Percentiles rank a stretch among this genome's conserved stretches.
Conservation (phyloP, 2,888 invertebrate genomes). For the Drosophila planitibia region DNA sequence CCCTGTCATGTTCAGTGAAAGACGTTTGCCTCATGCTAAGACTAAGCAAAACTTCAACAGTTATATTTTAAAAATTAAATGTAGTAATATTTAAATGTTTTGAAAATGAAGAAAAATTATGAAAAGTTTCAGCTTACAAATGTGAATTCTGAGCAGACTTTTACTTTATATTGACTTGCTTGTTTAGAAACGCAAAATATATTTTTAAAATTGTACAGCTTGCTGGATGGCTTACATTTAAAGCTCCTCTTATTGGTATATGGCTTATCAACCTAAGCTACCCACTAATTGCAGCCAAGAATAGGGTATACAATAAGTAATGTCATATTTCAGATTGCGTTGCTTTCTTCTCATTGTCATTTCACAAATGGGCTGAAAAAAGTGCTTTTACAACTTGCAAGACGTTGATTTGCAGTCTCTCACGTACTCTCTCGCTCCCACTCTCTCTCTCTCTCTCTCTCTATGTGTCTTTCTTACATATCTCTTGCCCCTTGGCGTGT, state of each 20-base stretch:
- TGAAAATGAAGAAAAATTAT: neutral
- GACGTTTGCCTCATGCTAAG: neutral
- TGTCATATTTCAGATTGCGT: conserved; percentile 39
- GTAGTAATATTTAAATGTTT: neutral
- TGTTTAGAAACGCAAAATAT: neutral
- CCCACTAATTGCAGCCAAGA: neutral
- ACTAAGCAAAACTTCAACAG: too few species aligned
- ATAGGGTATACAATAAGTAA: conserved; percentile 18
- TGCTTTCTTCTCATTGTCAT: conserved; percentile 63
- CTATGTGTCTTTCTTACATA: neutral
- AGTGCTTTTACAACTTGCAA: conserved; percentile 52
- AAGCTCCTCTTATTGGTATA: neutral
- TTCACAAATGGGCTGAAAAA: conserved; percentile 74
- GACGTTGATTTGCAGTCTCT: conserved; percentile 62
- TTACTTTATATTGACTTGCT: neutral
- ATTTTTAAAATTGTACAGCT: neutral
- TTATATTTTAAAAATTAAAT: neutral
- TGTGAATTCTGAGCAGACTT: neutral
- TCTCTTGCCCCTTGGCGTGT: neutral
- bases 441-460: neutral
- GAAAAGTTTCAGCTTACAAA: neutral
- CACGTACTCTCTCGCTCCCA: neutral
- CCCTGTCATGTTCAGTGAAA: neutral
- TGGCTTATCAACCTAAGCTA: neutral
- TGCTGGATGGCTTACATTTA: neutral